Percentiles rank a stretch among this genome's conserved stretches.
phyloP scores from a whole-genome alignment of 1,140 invertebrate species.

The Atopsyche davidsoni region DNA sequence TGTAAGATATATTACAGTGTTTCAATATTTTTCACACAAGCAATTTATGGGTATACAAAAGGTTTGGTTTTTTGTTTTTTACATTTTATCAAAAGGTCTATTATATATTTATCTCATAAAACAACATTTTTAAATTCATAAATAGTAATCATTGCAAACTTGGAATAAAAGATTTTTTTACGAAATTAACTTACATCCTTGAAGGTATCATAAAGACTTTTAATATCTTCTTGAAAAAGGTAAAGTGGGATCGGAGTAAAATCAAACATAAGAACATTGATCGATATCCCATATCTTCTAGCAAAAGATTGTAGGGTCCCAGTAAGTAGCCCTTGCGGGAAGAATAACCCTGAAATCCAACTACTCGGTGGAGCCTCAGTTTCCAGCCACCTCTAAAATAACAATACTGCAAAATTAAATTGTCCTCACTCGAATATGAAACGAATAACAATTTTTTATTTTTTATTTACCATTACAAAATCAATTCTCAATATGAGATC shows the following conservation, averaged over 20 bases:
- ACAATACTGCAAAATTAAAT: constrained; percentile 7
- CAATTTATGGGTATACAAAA: too few species aligned
- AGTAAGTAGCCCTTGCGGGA: constrained; percentile 86
- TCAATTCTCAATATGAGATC: constrained; percentile 72
- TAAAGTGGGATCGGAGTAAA: constrained; percentile 50
- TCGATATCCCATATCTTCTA: constrained; percentile 73
- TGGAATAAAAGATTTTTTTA: too few species aligned
- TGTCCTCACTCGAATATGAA: not conserved
- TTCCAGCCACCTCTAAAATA: constrained; percentile 62
- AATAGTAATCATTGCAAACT: too few species aligned
- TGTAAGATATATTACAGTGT: too few species aligned
- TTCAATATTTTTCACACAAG: too few species aligned
- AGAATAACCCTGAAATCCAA: constrained; percentile 88
- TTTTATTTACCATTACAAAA: constrained; percentile 58
- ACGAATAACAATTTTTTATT: constrained; percentile 18
- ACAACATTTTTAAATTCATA: too few species aligned
- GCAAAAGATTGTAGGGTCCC: constrained; percentile 81
- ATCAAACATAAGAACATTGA: constrained; percentile 78
- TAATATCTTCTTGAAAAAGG: constrained; percentile 63
- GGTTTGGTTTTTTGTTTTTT: too few species aligned
- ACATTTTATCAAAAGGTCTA: too few species aligned
- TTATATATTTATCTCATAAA: too few species aligned
- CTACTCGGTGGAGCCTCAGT: constrained; percentile 68
- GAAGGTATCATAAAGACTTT: too few species aligned
- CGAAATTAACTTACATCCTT: too few species aligned